phyloP scores from a whole-genome alignment of 2,797 vertebrate genomes.

The Microcaecilia unicolor region DNA sequence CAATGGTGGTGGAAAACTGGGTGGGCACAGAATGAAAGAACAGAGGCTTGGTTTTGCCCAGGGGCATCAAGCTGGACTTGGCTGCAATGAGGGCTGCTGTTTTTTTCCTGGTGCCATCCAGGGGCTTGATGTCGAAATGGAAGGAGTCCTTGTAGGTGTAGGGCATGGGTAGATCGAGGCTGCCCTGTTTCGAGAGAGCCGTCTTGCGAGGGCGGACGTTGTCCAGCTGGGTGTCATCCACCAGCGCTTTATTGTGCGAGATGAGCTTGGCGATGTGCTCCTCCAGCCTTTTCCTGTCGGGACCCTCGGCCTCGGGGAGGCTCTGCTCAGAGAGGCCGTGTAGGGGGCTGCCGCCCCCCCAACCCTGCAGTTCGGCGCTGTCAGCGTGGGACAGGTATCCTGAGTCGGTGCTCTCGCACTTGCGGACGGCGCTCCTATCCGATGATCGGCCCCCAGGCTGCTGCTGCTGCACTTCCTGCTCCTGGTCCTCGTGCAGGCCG shows the following conservation, averaged over 20 bases:
- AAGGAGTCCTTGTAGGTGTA: slow-evolving; percentile 96
- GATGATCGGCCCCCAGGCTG: too few relatives aligned
- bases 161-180: slow-evolving; percentile 90
- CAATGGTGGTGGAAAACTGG: slow-evolving; percentile 58
- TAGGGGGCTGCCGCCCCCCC: slow-evolving; percentile 52
- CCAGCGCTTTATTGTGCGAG: slow-evolving; percentile 83
- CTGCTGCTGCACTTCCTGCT: too few relatives aligned
- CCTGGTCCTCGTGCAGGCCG: too few relatives aligned
- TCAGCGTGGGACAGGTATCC: slow-evolving; percentile 82
- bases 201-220: slow-evolving; percentile 88
- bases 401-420: slow-evolving; percentile 87
- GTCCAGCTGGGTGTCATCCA: slow-evolving; percentile 83
- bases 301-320: slow-evolving; percentile 37
- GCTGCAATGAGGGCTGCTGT: slow-evolving; percentile 38
- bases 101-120: slow-evolving; percentile 47
- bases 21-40: slow-evolving; percentile 79
- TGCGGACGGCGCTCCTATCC: slow-evolving; percentile 36
- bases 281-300: slow-evolving; percentile 74
- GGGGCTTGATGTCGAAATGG: slow-evolving; percentile 84
- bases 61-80: slow-evolving; percentile 38
- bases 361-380: slow-evolving; percentile 66
- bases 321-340: slow-evolving; percentile 57
- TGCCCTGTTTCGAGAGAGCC: slow-evolving; percentile 85
- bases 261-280: slow-evolving; percentile 87
- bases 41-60: slow-evolving; percentile 51